These are phyloP conservation scores for Canis aureus DNA, from an alignment of 2,113 vertebrate genomes.

Conservation along the genomic window DNA sequence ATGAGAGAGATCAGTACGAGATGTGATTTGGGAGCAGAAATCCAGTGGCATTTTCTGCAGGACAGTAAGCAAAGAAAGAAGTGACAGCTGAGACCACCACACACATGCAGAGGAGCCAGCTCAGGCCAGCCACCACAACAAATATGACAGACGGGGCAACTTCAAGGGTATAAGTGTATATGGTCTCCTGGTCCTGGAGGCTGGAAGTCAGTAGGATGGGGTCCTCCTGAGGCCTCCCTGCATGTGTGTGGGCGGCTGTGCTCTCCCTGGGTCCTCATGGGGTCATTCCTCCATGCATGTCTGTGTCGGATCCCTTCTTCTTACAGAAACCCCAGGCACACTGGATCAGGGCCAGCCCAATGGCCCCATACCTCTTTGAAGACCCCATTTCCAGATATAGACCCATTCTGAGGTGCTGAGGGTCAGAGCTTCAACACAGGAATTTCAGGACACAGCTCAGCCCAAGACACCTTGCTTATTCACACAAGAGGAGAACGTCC, in stretches of 20 bases:
- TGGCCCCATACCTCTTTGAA: neutral
- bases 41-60: neutral
- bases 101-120: fast-evolving
- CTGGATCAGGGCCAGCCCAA: fast-evolving
- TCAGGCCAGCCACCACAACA: fast-evolving
- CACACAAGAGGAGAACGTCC: neutral
- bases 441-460: neutral
- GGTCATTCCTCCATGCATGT: fast-evolving
- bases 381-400: neutral
- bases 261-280: neutral
- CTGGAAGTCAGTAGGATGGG: neutral
- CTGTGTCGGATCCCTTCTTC: neutral
- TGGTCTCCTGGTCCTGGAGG: fast-evolving
- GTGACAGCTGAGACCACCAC: fast-evolving
- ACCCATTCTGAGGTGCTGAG: too few relatives aligned
- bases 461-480: too few relatives aligned
- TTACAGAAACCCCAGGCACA: fast-evolving
- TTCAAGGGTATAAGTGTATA: fast-evolving
- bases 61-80: neutral
- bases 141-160: fast-evolving
- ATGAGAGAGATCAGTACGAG: neutral
- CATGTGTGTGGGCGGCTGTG: fast-evolving
- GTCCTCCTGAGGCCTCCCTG: neutral
- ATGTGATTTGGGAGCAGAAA: neutral
- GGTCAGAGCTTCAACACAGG: fast-evolving